These are phyloP conservation scores for Perdita meconis DNA, from an alignment of 2,888 invertebrate genomes.

Conservation along the genomic window DNA sequence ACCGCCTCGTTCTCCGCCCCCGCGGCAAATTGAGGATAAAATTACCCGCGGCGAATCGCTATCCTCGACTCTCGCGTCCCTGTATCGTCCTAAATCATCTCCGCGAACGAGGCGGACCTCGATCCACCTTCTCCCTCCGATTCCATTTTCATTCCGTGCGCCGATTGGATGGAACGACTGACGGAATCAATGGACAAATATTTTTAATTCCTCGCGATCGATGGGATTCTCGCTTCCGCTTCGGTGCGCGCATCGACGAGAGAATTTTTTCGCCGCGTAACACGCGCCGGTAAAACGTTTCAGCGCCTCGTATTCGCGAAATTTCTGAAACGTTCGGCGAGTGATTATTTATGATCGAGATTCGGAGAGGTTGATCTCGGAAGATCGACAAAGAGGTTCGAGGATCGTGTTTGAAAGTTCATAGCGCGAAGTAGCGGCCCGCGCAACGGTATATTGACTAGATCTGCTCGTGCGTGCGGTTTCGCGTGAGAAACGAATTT, in stretches of 20 bases:
- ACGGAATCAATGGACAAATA: conserved; percentile 6
- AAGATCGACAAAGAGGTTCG: conserved; percentile 13
- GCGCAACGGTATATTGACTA: conserved; percentile 38
- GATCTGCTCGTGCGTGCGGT: conserved; percentile 45
- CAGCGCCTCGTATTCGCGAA: too few species aligned
- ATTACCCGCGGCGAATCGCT: conserved; percentile 38
- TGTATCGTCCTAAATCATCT: conserved; percentile 26
- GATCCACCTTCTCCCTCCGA: not conserved
- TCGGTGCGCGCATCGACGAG: not conserved
- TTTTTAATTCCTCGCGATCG: conserved; percentile 8
- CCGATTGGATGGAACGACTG: not conserved
- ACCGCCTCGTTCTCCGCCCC: conserved; percentile 28
- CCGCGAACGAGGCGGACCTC: too few species aligned
- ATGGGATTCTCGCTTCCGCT: not conserved
- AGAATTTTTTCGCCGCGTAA: not conserved
- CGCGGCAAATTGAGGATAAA: conserved; percentile 46
- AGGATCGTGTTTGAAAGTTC: conserved; percentile 51
- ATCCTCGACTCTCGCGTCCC: conserved; percentile 15
- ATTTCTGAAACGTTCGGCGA: not conserved
- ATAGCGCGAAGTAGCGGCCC: conserved; percentile 30
- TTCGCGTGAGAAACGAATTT: conserved; percentile 51
- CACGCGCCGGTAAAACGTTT: too few species aligned
- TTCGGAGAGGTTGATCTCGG: conserved; percentile 24
- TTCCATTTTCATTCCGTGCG: not conserved
- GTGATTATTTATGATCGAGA: too few species aligned